Evolutionary conservation across 2,797 vertebrate species (phyloP), one percentile per base, ranked within the genome.

Genomic region (Setipinna tenuifilis): DNA sequence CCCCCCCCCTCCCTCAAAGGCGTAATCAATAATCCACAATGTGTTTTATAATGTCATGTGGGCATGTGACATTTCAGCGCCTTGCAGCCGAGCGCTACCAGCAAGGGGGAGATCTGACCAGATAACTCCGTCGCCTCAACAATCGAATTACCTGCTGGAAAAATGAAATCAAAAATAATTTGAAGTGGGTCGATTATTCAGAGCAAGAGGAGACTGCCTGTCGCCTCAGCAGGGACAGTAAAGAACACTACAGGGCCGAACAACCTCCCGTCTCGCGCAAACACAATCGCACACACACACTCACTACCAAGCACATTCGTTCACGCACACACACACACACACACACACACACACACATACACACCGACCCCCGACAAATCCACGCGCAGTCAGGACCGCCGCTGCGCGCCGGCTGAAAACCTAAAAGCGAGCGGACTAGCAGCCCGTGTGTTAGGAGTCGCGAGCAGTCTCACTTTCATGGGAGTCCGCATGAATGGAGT

Each of bases 321-420:
- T 71, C 83, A 84, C 89, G 12, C 85, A 16, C 85, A 83, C 84
- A 78, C 85, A 82, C 61, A 82, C 86, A 82, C 65, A 82, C 57
- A 85, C 83, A 81, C 84, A 84, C 84, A 84, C 83, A 83, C 46
- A 85, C 83, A 81, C 83, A 84, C 89, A 90, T 84, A 83, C 61
- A 61, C 86, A 84, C 75, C 86, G 50, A 86, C 82, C 90, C 71
- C 83, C 83, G 68, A 83, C 86, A 78, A 44, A 85, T 82, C 84
- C 81, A 85, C 82, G 86, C 86, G 83, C 87, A 87, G 84, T 85
- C 88, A 84, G 82, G 87, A 57, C 89, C 85, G 81, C 87, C 87
- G 84, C 84, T 87, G 85, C 78, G 86, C 84, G 87, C 88, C 85
- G 87, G 88, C 90, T 78, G 71, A 31, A 78, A 44, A 78, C 35